Evolutionary conservation across 2,113 vertebrate genomes (phyloP), one percentile per base, ranked within the genome.

Genomic region (Onychostoma macrolepis): DNA sequence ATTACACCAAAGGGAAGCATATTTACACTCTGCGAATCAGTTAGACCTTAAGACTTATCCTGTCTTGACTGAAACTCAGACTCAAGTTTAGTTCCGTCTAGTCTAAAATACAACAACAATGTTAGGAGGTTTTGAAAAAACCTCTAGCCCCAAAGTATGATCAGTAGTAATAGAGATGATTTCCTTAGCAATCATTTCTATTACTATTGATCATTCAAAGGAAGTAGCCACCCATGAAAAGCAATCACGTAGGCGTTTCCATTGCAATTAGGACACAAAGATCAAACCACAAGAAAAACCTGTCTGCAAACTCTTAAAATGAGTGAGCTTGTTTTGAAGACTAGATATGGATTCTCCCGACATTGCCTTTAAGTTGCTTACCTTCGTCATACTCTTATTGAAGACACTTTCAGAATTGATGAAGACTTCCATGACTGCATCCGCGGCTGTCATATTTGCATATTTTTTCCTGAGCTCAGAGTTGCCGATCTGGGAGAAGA

Each of bases 401-500:
- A 95, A 96, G 84, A 96, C 53, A n/a, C 85, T 91, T 11, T 71
- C 78, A 24, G 92, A 89, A 4, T 94, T 95, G 0, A 81, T 86
- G 84, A 95, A 94, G 56, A 96, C 94, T 1, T 84, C 88, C 86
- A 95, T 80, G 53, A 94, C 93, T 0, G 93, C 93, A 2, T 96
- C 95, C 0, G 93, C 79, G 0, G 95, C 94, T 0, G 92, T 67
- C 91, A 93, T 83, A 13, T 85, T 91, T 0, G 77, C 89, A 0
- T 95, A 96, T 82, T 94, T 94, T 26, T 90, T 94, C 65, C 94
- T 92, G 86, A 96, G 93, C 24, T 95, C 94, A 7, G 41, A 2
- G 88, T 76, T 92, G 26, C 91, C 92, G 0, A 58, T 2, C 28
- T 92, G 90, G 48, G 90, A 93, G 88, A 89, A 91, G 48, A 85